Evolutionary conservation across 2,888 invertebrate genomes (phyloP), one percentile per base, ranked within the genome.

Genomic region (Rhynchonema sp.): DNA sequence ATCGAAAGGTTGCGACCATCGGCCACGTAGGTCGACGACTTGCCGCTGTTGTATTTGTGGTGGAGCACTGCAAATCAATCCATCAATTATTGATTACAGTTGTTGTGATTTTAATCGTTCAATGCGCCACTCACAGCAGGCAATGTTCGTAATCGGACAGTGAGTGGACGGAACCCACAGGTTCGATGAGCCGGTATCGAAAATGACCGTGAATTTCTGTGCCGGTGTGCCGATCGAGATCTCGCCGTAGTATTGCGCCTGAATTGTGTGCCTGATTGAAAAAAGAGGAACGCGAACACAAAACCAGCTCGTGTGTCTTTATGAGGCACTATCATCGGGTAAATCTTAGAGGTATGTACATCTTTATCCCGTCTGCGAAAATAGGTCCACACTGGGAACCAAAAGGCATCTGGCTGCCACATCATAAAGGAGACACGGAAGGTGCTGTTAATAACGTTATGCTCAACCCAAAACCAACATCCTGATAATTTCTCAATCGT

Each of bases 111-210:
- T 38, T 38, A n/a, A n/a, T n/a, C n/a, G n/a, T n/a, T n/a, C n/a
- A n/a, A n/a, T n/a, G n/a, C n/a, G 38, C 38, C 6, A 82, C 87
- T 83, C 76, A 84, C 89, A 77, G 76, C 92, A 92, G 20, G 96
- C 96, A 68, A 96, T 86, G 74, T 92, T 92, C 60, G 87, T 85
- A 73, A 81, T 80, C 73, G 87, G 84, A 74, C 98, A 99, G 74
- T 94, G 84, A 77, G 92, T 91, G 20, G 94, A 94, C 2, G 98
- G 98, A 61, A 98, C 84, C 98, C 98, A 98, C 60, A 99, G 80
- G 77, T 99, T 98, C 53, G 94, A 91, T 2, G 94, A 96, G 63
- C 98, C 98, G 0, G 96, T 98, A 77, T 98, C 98, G 77, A 98
- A 98, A 62, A 98, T 85, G 63, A 96, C 94, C 46, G 74, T 75